Evolutionary conservation across 2,113 vertebrate genomes (phyloP).

Genomic region (Serinus canaria): DNA sequence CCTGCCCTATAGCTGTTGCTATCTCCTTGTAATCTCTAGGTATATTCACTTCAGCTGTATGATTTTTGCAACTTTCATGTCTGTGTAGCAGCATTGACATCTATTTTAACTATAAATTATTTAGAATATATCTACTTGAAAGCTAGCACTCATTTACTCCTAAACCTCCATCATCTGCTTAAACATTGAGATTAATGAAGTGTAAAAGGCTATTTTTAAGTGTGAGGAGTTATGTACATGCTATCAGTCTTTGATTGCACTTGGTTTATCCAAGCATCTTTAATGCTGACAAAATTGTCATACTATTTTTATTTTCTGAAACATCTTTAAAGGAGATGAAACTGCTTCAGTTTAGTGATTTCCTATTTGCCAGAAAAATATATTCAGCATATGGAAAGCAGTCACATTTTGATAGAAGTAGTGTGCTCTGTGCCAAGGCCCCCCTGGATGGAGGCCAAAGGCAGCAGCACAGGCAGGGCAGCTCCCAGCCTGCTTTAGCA

Average conservation of each 20-base stretch:
- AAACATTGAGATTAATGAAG: constrained; percentile 7
- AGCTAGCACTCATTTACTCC: background rate
- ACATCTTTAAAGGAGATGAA: background rate
- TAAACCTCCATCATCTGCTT: background rate
- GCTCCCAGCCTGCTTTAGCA: background rate
- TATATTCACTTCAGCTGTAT: background rate
- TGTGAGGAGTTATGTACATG: background rate
- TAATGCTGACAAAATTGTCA: background rate
- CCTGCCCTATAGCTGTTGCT: background rate
- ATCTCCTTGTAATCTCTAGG: constrained; percentile 17
- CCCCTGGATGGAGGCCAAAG: accelerated
- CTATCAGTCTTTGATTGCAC: background rate
- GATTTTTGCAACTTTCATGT: background rate
- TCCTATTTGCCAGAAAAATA: background rate
- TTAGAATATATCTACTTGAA: constrained; percentile 8
- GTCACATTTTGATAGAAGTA: background rate
- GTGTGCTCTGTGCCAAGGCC: background rate
- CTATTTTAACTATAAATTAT: constrained; percentile 14
- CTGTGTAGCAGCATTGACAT: background rate
- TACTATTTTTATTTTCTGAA: background rate
- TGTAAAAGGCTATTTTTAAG: constrained; percentile 3
- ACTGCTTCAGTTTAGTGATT: background rate
- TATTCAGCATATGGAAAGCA: background rate
- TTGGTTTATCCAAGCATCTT: background rate
- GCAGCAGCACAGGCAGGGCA: background rate